phyloP scores from a whole-genome alignment of 2,113 vertebrate species.

The Chascanopsetta lugubris region DNA sequence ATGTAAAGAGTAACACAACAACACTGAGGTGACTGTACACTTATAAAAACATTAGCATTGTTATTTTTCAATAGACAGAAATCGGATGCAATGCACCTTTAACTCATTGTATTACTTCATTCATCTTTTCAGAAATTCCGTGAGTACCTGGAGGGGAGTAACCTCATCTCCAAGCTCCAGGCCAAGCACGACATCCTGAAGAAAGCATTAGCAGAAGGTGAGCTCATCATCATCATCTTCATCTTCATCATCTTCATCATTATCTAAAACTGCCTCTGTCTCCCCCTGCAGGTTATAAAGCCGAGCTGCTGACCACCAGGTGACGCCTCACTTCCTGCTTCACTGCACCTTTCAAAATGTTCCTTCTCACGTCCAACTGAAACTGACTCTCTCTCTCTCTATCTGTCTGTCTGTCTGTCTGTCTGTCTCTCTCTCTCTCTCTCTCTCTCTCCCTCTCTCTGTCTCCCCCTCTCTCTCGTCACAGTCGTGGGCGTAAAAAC shows the following conservation, averaged over 20 bases:
- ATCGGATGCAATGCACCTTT: too few species aligned
- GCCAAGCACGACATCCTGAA: constrained; percentile 98
- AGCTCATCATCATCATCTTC: constrained; percentile 11
- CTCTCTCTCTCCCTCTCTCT: neutral
- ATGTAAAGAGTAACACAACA: too few species aligned
- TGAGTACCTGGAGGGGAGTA: constrained; percentile 97
- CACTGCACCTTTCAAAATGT: neutral
- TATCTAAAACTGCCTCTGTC: neutral
- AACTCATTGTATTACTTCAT: too few species aligned
- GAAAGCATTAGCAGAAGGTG: constrained; percentile 94
- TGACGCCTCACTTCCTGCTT: constrained; percentile 13
- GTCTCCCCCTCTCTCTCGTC: constrained; percentile 12
- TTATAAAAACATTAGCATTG: neutral
- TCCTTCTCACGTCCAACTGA: neutral
- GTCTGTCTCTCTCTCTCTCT: neutral
- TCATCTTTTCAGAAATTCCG: constrained; percentile 95
- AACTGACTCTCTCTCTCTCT: neutral
- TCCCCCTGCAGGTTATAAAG: constrained; percentile 65
- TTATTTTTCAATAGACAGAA: constrained; percentile 45
- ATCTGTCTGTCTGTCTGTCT: neutral
- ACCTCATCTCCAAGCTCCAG: constrained; percentile 97
- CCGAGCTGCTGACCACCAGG: constrained; percentile 78
- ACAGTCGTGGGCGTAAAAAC: constrained; percentile 95
- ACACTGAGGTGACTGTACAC: too few species aligned
- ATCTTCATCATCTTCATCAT: neutral